Evolutionary conservation across 2,797 vertebrate genomes (phyloP), one percentile per base, ranked within the genome.

Genomic region (Perdix hodgsoniae): DNA sequence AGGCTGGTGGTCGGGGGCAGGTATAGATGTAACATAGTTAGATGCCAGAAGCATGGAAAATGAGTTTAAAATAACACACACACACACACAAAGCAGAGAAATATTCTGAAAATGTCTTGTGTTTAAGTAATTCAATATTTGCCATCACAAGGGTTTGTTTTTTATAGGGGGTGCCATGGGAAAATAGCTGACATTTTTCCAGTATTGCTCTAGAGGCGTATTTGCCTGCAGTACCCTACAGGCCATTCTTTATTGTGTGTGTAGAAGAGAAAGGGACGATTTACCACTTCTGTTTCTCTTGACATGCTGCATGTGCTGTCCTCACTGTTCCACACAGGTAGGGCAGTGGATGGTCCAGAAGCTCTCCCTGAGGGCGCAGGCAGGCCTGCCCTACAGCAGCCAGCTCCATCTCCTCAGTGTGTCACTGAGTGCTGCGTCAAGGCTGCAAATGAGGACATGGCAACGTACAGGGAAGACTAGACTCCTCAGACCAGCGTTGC

Each of bases 231-330:
- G 2, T 40, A 61, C 14, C n/a, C 21, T 70, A 29, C 50, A 56
- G 40, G n/a, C 45, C 26, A 1, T 79, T n/a, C 45, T 61, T 61
- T 61, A 13, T 57, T 77, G 52, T 14, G 40, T 86, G 18, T 29
- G 15, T 56, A 42, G 45, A 61, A 60, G 44, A 75, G 45, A 82
- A 54, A 70, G 15, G 37, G 63, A 10, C 18, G 0, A 49, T 44
- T 82, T 5, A 7, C n/a, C 18, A 18, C 39, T 33, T 60, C 17
- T 65, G 29, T 60, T 86, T 44, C 63, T 74, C 24, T 24, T 61
- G 57, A 35, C 22, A 19, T 0, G 37, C n/a, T 42, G 40, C 14
- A 5, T 21, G 9, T n/a, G 0, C 33, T 11, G 22, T 56, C 69
- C 50, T 40, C 70, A 63, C 47, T 50, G 66, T 59, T 69, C 52